Conservation (phyloP, 2,797 vertebrate species). For the Smutsia temminckii region DNA sequence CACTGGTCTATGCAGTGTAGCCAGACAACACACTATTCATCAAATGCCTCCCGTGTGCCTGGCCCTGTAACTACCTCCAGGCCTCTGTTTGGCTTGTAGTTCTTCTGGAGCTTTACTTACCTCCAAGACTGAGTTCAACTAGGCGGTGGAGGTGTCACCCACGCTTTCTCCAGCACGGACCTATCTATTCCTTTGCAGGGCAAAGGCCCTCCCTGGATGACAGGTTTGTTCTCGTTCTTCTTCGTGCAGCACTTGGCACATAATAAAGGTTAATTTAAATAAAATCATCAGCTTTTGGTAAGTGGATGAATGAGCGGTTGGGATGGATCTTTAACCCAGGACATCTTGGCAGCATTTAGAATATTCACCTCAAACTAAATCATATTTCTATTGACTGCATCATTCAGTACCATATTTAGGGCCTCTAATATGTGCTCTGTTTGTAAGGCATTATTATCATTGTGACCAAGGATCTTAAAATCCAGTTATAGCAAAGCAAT, state of each 20-base stretch:
- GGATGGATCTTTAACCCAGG: neutral
- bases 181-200: neutral
- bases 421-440: neutral
- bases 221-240: neutral
- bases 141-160: neutral
- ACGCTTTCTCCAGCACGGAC: neutral
- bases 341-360: constrained; percentile 10
- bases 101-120: neutral
- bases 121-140: neutral
- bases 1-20: accelerated
- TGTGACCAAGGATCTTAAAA: neutral
- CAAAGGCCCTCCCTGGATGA: neutral
- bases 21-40: neutral
- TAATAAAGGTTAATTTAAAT: neutral
- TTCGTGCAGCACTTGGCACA: neutral
- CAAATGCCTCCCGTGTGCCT: neutral
- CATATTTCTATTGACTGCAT: neutral
- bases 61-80: neutral
- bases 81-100: neutral
- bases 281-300: neutral
- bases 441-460: neutral
- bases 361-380: neutral
- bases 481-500: constrained; percentile 34
- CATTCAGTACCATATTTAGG: neutral
- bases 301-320: neutral